Conservation (phyloP, 2,797 vertebrate species). For the Anabas testudineus region DNA sequence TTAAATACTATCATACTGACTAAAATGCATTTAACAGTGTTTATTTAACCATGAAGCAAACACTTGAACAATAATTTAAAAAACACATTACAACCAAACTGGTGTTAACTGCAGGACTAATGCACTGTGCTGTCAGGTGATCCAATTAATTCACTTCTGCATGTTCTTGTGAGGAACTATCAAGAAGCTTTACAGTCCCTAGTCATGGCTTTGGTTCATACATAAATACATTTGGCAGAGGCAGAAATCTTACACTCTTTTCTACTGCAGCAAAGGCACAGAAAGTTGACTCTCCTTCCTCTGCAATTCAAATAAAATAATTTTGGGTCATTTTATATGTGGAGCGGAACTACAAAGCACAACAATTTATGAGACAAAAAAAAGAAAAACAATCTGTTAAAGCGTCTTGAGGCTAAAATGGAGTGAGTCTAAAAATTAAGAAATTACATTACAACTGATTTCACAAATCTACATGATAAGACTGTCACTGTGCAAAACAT, state of each 20-base stretch:
- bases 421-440: background rate
- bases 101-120: conserved; percentile 4
- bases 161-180: conserved; percentile 43
- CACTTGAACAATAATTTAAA: too few relatives aligned
- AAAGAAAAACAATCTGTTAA: background rate
- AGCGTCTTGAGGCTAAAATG: conserved; percentile 17
- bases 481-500: conserved; percentile 28
- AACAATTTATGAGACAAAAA: conserved; percentile 10
- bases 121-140: background rate
- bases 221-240: conserved; percentile 40
- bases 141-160: conserved; percentile 2
- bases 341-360: background rate
- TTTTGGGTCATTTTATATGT: background rate
- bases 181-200: conserved; percentile 13
- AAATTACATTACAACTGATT: conserved; percentile 43
- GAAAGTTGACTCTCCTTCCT: background rate
- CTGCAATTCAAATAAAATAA: background rate
- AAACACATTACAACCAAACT: background rate
- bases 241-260: conserved; percentile 21
- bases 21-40: background rate
- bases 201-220: conserved; percentile 69
- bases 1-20: background rate
- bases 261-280: conserved; percentile 41
- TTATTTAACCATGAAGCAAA: background rate
- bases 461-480: conserved; percentile 2